phyloP scores from a whole-genome alignment of 2,888 invertebrate species.

The Leptopilina drosophilae region DNA sequence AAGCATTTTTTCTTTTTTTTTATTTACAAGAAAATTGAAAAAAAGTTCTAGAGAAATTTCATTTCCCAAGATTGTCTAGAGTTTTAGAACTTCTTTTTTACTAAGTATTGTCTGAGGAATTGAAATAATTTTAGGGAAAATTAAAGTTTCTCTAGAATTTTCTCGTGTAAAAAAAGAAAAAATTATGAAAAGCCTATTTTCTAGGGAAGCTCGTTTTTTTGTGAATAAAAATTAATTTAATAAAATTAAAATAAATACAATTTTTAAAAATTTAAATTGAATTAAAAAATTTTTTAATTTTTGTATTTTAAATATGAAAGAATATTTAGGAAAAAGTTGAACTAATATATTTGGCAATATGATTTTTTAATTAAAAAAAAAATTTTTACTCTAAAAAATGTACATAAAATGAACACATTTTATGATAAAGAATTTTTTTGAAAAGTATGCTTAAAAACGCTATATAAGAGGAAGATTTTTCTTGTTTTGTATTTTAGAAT shows the following conservation, averaged over 20 bases:
- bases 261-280: no score
- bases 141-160: slow-evolving; percentile 2
- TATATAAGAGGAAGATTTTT: slow-evolving; percentile 1
- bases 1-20: no score
- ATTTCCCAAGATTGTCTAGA: slow-evolving; percentile 29
- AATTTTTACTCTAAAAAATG: no score
- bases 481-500: neutral
- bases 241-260: no score
- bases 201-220: neutral
- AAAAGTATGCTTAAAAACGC: neutral
- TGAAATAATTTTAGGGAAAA: slow-evolving; percentile 10
- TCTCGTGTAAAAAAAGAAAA: neutral
- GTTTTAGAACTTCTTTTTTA: slow-evolving; percentile 15
- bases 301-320: no score
- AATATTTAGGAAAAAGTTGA: no score
- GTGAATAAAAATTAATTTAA: no score
- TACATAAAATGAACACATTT: no score
- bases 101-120: slow-evolving; percentile 16
- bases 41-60: neutral
- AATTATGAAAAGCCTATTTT: neutral
- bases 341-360: no score
- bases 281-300: no score
- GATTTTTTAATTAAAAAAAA: no score
- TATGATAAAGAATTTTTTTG: neutral
- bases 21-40: neutral